phyloP scores from a whole-genome alignment of 2,888 invertebrate species.

The Limnephilus rhombicus region DNA sequence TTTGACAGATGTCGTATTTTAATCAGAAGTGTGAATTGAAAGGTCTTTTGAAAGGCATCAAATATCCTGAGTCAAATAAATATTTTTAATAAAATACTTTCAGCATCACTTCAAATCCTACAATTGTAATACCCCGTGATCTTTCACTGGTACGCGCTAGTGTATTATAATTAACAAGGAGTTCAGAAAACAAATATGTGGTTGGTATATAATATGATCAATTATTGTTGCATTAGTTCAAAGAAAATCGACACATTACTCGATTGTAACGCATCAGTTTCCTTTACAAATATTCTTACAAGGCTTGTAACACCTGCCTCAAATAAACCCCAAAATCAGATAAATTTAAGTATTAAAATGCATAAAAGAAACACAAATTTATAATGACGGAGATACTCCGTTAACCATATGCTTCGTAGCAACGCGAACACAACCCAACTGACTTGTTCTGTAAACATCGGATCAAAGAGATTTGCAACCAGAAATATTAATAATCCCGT shows the following conservation, averaged over 20 bases:
- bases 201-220: too few relatives aligned
- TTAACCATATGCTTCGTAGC: slow-evolving; percentile 28
- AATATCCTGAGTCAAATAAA: too few relatives aligned
- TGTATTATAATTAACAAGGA: too few relatives aligned
- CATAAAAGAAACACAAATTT: not conserved
- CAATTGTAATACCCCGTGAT: too few relatives aligned
- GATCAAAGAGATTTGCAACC: slow-evolving; percentile 42
- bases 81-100: too few relatives aligned
- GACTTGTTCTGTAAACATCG: slow-evolving; percentile 37
- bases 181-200: too few relatives aligned
- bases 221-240: not conserved
- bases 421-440: not conserved
- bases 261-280: not conserved
- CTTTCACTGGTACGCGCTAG: too few relatives aligned
- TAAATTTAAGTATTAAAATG: not conserved
- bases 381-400: not conserved
- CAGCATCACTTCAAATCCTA: too few relatives aligned
- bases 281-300: not conserved
- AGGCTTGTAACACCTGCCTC: not conserved
- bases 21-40: too few relatives aligned
- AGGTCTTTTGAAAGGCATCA: too few relatives aligned
- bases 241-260: not conserved
- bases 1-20: too few relatives aligned
- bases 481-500: not conserved
- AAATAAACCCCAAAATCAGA: not conserved